phyloP scores from a whole-genome alignment of 2,888 invertebrate species.

The Campoletis raptor region DNA sequence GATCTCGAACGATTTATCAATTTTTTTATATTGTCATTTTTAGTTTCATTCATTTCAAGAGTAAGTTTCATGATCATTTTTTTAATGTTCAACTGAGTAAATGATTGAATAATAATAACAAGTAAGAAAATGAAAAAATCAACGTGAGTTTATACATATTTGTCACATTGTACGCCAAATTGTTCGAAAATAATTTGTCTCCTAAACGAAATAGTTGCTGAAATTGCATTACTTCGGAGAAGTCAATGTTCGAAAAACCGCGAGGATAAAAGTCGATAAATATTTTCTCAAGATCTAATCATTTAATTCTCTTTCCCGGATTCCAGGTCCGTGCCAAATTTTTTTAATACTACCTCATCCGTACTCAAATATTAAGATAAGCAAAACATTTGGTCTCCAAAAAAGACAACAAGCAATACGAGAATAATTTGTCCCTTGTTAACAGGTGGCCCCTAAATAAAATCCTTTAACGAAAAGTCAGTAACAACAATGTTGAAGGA shows the following conservation, averaged over 20 bases:
- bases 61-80: neutral
- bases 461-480: neutral
- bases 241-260: neutral
- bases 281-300: neutral
- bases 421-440: constrained; percentile 13
- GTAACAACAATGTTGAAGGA: neutral
- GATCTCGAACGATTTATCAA: no score
- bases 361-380: neutral
- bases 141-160: neutral
- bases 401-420: neutral
- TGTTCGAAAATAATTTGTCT: neutral
- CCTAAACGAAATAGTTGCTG: neutral
- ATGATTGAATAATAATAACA: neutral
- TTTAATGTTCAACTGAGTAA: neutral
- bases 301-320: neutral
- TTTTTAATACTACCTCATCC: neutral
- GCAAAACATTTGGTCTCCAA: neutral
- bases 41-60: neutral
- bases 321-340: neutral
- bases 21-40: no score
- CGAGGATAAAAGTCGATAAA: neutral
- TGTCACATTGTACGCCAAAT: neutral
- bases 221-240: neutral
- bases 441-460: neutral
- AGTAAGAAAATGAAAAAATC: neutral